Percentiles rank a stretch among this genome's conserved stretches.
Conservation (phyloP, 2,113 vertebrate species). For the Pygathrix nemaeus region DNA sequence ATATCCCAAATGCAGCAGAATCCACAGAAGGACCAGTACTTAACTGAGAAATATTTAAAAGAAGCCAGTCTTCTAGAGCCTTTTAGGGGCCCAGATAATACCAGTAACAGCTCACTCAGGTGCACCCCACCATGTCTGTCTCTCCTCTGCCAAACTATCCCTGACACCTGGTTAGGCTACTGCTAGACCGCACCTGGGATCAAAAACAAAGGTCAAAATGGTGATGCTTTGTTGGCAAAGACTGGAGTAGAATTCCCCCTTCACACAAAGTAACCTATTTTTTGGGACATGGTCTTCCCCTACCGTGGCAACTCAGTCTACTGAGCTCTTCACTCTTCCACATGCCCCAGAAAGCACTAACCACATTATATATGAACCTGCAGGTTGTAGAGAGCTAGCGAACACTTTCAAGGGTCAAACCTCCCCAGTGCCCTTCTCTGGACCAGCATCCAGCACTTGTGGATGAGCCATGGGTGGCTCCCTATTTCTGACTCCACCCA, state of each 20-base stretch:
- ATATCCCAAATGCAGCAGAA: background rate
- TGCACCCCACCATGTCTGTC: background rate
- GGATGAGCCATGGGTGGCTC: background rate
- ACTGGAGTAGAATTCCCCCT: background rate
- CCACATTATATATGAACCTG: background rate
- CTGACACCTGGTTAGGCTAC: background rate
- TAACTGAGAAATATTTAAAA: background rate
- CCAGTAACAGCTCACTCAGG: background rate
- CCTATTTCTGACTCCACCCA: background rate
- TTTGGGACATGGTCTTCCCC: background rate
- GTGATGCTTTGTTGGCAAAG: background rate
- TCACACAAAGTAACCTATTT: background rate
- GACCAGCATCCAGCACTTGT: background rate
- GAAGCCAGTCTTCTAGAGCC: background rate
- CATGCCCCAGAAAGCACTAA: background rate
- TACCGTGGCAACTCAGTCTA: background rate
- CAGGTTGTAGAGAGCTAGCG: background rate
- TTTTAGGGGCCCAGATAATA: background rate
- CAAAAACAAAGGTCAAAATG: background rate
- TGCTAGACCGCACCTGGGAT: accelerated
- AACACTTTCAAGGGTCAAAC: background rate
- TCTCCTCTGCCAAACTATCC: background rate
- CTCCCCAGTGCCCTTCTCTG: background rate
- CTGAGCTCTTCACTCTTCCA: background rate
- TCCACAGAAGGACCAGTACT: background rate